phyloP scores from a whole-genome alignment of 1,140 invertebrate species.

The Ceratina calcarata region DNA sequence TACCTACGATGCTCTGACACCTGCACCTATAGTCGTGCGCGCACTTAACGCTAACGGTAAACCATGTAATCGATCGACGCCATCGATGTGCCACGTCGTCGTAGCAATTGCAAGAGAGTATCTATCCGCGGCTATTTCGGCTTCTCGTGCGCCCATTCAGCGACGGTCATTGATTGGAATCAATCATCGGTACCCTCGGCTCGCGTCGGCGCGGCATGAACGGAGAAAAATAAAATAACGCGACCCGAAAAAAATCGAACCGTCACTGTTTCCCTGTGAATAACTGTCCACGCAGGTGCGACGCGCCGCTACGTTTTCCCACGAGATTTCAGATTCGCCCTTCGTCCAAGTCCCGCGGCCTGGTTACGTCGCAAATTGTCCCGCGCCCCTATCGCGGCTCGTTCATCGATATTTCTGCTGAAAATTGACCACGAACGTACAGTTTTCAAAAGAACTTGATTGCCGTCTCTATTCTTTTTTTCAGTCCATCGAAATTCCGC shows the following conservation, averaged over 20 bases:
- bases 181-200: conserved; percentile 54
- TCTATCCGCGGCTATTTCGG: conserved; percentile 1
- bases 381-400: neutral
- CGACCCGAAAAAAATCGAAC: conserved; percentile 37
- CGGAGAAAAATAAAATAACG: neutral
- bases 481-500: too few species aligned
- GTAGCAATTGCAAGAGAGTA: conserved; percentile 14
- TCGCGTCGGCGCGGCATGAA: conserved; percentile 10
- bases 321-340: conserved; percentile 35
- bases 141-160: neutral
- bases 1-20: conserved; percentile 53
- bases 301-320: conserved; percentile 26
- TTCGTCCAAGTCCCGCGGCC: conserved; percentile 15
- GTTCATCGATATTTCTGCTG: neutral
- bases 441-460: too few species aligned
- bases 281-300: conserved; percentile 34
- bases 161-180: conserved; percentile 59
- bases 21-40: conserved; percentile 42
- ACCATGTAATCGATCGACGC: conserved; percentile 50
- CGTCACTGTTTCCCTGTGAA: conserved; percentile 52
- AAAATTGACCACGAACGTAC: neutral
- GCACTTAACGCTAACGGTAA: conserved; percentile 58
- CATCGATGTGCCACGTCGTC: neutral
- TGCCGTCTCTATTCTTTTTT: too few species aligned
- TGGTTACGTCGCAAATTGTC: conserved; percentile 22